These are phyloP conservation scores for Ptycholaimellus sp. DNA, from an alignment of 2,888 invertebrate genomes.

Conservation along the genomic window DNA sequence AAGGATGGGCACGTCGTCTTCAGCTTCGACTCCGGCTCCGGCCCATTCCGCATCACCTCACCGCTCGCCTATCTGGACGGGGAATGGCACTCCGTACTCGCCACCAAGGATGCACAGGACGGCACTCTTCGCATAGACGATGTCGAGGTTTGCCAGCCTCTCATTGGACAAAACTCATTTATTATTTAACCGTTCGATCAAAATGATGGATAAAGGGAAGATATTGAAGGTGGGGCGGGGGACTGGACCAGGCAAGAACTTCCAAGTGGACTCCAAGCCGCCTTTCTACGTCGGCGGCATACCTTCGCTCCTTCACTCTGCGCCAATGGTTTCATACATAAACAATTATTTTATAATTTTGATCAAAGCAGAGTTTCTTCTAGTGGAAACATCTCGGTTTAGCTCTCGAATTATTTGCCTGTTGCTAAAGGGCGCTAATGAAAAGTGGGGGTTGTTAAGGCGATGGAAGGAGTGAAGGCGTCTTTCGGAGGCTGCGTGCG, in stretches of 20 bases:
- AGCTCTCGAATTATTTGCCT: constrained; percentile 7
- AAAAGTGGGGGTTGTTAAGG: neutral
- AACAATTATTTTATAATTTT: no score
- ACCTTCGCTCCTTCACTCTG: constrained; percentile 12
- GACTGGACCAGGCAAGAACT: neutral
- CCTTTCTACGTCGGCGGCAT: constrained; percentile 30
- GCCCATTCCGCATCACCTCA: constrained; percentile 37
- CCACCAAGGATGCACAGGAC: neutral
- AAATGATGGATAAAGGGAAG: constrained; percentile 1
- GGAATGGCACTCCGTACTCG: constrained; percentile 18
- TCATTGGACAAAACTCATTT: no score
- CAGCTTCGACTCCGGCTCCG: constrained; percentile 56
- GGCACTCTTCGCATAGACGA: neutral
- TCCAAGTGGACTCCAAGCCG: constrained; percentile 18
- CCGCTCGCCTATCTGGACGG: constrained; percentile 12
- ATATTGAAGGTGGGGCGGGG: neutral
- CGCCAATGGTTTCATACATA: no score
- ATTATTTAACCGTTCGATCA: no score
- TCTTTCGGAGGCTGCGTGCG: constrained; percentile 29
- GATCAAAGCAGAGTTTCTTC: no score
- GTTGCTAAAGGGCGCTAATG: constrained; percentile 1
- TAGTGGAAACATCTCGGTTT: neutral
- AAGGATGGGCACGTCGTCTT: constrained; percentile 57
- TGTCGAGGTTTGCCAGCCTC: neutral
- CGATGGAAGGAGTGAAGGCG: constrained; percentile 14